Evolutionary conservation across 1,140 invertebrate species (phyloP).

Genomic region (Spodoptera frugiperda): DNA sequence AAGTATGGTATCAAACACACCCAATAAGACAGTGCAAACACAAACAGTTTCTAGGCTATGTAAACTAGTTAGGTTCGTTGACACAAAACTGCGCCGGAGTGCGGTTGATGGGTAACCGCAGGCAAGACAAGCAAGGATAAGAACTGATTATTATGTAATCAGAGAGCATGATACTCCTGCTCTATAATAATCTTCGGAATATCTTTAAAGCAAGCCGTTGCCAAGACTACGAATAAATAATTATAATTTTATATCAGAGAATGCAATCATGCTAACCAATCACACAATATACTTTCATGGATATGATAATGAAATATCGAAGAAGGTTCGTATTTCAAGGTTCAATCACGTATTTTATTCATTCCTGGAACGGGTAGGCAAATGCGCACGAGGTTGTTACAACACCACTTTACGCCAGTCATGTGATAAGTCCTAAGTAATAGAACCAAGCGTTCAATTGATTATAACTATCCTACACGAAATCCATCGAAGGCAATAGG

Average conservation of each 20-base stretch:
- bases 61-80: conserved; percentile 77
- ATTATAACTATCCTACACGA: no score
- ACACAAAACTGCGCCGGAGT: conserved; percentile 61
- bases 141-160: conserved; percentile 31
- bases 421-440: no score
- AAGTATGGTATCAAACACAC: conserved; percentile 47
- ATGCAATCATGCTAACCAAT: not conserved
- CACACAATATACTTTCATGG: no score
- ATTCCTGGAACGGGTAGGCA: no score
- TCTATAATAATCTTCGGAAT: conserved; percentile 22
- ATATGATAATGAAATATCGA: no score
- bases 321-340: no score
- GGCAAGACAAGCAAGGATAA: conserved; percentile 27
- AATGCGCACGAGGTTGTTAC: no score
- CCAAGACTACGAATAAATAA: not conserved
- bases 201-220: conserved; percentile 23
- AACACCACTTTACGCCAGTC: no score
- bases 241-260: not conserved
- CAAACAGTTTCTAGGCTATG: conserved; percentile 50
- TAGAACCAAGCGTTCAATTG: no score
- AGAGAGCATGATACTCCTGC: conserved; percentile 23
- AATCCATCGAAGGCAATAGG: not conserved
- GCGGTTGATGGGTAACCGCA: conserved; percentile 53
- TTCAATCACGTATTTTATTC: no score
- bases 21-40: conserved; percentile 54